Percentiles rank a stretch among this genome's conserved stretches.
phyloP scores from a whole-genome alignment of 1,140 invertebrate species.

The Teleogryllus occipitalis region DNA sequence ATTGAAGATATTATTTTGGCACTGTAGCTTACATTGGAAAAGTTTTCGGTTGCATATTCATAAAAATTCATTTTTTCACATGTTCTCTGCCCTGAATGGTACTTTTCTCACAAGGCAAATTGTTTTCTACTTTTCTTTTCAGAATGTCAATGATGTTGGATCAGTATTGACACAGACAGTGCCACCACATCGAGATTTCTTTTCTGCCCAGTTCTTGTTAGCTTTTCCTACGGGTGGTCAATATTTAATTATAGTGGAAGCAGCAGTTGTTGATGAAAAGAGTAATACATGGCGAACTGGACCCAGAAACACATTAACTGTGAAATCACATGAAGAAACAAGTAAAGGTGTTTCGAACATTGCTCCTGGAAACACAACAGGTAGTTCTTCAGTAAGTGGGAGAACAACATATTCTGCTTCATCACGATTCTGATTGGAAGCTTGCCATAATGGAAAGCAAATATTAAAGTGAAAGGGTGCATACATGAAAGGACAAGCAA shows the following conservation, averaged over 20 bases:
- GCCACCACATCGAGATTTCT: constrained; percentile 69
- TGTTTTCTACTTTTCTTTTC: neutral
- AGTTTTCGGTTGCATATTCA: no score
- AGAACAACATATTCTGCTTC: neutral
- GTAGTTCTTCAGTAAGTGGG: neutral
- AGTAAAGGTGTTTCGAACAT: neutral
- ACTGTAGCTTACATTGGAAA: no score
- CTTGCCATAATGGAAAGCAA: no score
- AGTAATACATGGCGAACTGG: constrained; percentile 46
- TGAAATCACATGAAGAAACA: constrained; percentile 44
- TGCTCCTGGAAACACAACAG: neutral
- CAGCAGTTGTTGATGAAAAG: constrained; percentile 59
- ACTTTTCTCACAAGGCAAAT: no score
- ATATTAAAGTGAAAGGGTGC: no score
- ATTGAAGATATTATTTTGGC: no score
- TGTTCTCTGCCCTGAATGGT: no score
- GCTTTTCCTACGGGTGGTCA: constrained; percentile 43
- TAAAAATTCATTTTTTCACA: no score
- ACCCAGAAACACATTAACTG: constrained; percentile 38
- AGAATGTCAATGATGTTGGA: constrained; percentile 35
- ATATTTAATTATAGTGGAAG: constrained; percentile 53
- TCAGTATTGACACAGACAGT: constrained; percentile 53
- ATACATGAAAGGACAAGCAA: no score
- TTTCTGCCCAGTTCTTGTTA: constrained; percentile 65
- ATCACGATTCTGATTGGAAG: no score